These are phyloP conservation scores for Melieria omissa DNA, from an alignment of 2,888 invertebrate genomes.

Conservation along the genomic window DNA sequence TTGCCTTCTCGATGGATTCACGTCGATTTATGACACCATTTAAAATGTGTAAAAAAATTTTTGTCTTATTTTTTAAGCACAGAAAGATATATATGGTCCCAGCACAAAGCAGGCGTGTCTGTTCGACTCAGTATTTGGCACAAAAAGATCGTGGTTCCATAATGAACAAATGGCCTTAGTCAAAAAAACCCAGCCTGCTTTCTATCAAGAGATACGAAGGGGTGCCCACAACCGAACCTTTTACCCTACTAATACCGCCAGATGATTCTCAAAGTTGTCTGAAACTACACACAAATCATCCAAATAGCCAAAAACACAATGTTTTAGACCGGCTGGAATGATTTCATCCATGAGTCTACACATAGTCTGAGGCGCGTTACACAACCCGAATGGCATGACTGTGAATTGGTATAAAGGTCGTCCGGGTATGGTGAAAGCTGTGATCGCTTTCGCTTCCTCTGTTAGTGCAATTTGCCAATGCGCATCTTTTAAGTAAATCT, in stretches of 20 bases:
- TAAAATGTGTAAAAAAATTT: no score
- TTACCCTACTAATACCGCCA: constrained; percentile 36
- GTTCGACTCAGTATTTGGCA: no score
- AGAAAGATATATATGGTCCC: no score
- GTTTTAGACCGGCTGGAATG: neutral
- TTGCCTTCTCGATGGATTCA: no score
- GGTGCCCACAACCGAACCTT: no score
- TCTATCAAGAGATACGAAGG: no score
- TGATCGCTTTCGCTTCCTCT: constrained; percentile 31
- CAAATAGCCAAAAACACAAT: constrained; percentile 14
- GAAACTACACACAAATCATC: constrained; percentile 24
- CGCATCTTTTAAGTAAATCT: constrained; percentile 38
- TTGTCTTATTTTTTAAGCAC: no score
- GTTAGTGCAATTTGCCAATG: constrained; percentile 36
- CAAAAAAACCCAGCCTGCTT: no score
- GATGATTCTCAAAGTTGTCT: constrained; percentile 34
- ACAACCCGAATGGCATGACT: constrained; percentile 19
- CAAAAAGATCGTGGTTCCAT: no score
- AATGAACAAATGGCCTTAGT: no score
- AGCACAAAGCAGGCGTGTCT: no score
- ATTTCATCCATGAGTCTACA: constrained; percentile 14
- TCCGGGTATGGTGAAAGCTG: constrained; percentile 3
- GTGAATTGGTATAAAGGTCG: constrained; percentile 6
- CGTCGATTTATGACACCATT: no score
- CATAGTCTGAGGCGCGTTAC: constrained; percentile 15